These are phyloP conservation scores for Gopherus evgoodei DNA, from an alignment of 2,113 vertebrate genomes.

Conservation along the genomic window DNA sequence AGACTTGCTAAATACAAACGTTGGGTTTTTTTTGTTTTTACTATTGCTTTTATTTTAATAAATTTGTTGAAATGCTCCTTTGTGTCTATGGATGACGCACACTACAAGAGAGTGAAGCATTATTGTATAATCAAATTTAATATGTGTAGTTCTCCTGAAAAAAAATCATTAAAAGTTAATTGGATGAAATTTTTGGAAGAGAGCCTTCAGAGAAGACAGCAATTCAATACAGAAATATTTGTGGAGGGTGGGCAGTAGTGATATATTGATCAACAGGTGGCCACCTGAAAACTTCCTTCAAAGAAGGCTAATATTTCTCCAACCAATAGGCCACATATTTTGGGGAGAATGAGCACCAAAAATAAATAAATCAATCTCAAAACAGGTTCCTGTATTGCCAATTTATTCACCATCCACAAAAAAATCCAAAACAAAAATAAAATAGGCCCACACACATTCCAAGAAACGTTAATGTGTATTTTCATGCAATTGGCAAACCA, in stretches of 20 bases:
- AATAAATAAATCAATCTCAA: not conserved
- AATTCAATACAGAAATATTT: not conserved
- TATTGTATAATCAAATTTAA: not conserved
- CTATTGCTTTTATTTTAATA: not conserved
- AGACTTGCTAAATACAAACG: not conserved
- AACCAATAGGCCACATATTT: not conserved
- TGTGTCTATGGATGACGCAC: not conserved
- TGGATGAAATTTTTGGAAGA: not conserved
- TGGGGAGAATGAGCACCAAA: not conserved
- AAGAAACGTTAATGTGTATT: not conserved
- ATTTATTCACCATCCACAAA: not conserved
- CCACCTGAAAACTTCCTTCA: not conserved
- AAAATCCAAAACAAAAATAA: not conserved
- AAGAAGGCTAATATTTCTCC: not conserved
- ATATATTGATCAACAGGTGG: not conserved
- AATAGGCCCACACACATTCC: not conserved
- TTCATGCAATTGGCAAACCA: not conserved
- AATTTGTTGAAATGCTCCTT: not conserved
- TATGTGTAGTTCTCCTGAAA: not conserved
- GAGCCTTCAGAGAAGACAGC: not conserved
- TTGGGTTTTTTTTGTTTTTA: not conserved
- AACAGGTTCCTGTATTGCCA: not conserved
- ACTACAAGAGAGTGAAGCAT: too few relatives aligned
- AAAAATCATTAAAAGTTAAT: not conserved
- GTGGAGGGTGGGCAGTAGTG: not conserved